These are phyloP conservation scores for Chrysogorgia sp. DNA, from an alignment of 92 coral and sea anemone genomes.

Conservation along the genomic window DNA sequence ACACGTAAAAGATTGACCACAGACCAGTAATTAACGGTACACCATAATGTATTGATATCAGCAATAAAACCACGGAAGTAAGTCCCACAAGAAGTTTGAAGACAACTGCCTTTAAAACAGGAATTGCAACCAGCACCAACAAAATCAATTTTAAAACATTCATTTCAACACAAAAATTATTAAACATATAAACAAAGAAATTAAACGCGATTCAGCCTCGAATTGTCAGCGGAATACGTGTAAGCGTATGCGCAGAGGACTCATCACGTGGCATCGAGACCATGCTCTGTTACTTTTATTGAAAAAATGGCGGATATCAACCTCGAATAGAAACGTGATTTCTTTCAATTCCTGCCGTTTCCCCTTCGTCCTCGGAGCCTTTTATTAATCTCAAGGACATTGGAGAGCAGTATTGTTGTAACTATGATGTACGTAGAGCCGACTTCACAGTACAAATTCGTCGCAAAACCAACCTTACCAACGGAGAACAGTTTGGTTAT, in stretches of 20 bases:
- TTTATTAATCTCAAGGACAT: neutral
- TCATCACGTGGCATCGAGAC: constrained; percentile 15
- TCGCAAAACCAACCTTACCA: constrained; percentile 17
- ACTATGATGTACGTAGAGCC: constrained; percentile 42
- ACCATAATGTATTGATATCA: constrained; percentile 23
- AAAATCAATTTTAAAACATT: constrained; percentile 27
- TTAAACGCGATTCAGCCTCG: neutral
- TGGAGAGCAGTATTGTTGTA: neutral
- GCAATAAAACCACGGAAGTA: constrained; percentile 14
- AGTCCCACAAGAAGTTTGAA: constrained; percentile 21
- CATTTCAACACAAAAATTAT: neutral
- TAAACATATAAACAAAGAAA: too few species aligned
- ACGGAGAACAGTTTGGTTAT: neutral
- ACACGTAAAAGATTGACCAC: constrained; percentile 11
- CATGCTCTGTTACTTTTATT: constrained; percentile 20
- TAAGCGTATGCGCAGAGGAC: constrained; percentile 6
- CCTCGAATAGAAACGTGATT: neutral
- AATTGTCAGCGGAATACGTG: neutral
- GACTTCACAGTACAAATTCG: constrained; percentile 45
- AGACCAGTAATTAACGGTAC: constrained; percentile 4
- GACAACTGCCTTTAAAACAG: constrained; percentile 30
- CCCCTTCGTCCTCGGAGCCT: neutral
- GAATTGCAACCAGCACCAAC: constrained; percentile 24
- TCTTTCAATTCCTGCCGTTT: neutral
- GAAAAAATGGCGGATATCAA: constrained; percentile 26